Evolutionary conservation across 2,113 vertebrate species (phyloP).

Genomic region (Tringa solitaria): DNA sequence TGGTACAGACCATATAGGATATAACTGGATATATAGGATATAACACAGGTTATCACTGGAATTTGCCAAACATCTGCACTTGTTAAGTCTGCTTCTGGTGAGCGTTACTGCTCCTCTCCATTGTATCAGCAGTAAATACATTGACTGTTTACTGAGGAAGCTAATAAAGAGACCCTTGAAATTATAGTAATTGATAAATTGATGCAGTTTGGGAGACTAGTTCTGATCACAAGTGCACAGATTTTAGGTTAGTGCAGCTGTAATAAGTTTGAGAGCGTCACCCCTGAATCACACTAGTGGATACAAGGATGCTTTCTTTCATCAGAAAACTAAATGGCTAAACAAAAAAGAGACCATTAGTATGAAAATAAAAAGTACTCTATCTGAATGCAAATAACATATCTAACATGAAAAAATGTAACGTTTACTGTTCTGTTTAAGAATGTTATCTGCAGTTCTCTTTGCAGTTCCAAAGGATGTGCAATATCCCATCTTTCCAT

Average conservation of each 20-base stretch:
- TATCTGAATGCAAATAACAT: background rate
- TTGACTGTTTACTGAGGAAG: constrained; percentile 4
- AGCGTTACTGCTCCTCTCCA: background rate
- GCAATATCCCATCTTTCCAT: background rate
- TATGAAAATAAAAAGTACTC: background rate
- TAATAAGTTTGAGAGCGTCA: background rate
- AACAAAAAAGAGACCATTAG: background rate
- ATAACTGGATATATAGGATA: background rate
- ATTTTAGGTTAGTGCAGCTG: background rate
- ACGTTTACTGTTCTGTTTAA: background rate
- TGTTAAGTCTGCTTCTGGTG: background rate
- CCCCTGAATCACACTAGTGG: background rate
- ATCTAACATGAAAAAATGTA: background rate
- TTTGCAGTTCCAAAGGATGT: background rate
- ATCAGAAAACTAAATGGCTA: background rate
- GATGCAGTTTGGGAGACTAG: background rate
- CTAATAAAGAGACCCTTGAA: constrained; percentile 45
- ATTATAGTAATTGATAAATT: background rate
- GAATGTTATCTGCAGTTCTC: background rate
- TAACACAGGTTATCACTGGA: background rate
- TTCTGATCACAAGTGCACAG: background rate
- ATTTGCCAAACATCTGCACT: background rate
- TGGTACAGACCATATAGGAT: background rate
- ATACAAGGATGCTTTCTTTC: background rate
- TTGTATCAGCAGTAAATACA: constrained; percentile 38